A percentile compares a stretch with the other conserved stretches of the same genome.
Evolutionary conservation across 2,888 invertebrate genomes (phyloP).

Genomic region (Eupithecia inturbata): DNA sequence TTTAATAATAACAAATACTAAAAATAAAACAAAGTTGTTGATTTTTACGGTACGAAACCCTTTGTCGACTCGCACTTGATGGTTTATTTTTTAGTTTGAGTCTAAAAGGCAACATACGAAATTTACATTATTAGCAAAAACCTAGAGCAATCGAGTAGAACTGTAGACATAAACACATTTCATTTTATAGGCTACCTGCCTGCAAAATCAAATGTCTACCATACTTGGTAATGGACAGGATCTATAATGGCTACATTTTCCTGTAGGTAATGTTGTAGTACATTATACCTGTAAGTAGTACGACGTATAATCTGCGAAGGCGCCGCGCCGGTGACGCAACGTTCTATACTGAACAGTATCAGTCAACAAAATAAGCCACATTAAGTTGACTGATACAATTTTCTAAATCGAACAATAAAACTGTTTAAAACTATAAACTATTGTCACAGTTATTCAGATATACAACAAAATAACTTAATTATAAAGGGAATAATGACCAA

Average conservation of each 20-base stretch:
- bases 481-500: neutral
- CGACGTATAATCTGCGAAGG: neutral
- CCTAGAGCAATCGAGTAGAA: neutral
- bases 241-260: neutral
- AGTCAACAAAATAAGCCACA: too few relatives aligned
- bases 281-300: neutral
- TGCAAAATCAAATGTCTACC: too few relatives aligned
- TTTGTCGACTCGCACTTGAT: too few relatives aligned
- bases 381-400: too few relatives aligned
- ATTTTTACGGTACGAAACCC: too few relatives aligned
- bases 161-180: neutral
- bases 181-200: neutral
- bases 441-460: neutral
- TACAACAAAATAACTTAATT: neutral
- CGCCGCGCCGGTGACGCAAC: conserved; percentile 12
- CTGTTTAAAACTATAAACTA: neutral
- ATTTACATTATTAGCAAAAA: neutral
- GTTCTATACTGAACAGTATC: neutral
- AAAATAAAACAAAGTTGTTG: too few relatives aligned
- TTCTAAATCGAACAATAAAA: neutral
- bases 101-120: neutral
- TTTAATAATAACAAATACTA: too few relatives aligned
- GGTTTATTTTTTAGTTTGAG: too few relatives aligned
- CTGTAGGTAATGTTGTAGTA: neutral
- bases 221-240: neutral